Evolutionary conservation across 2,797 vertebrate genomes (phyloP), one percentile per base, ranked within the genome.

Genomic region (Schizopygopsis malacanthus): DNA sequence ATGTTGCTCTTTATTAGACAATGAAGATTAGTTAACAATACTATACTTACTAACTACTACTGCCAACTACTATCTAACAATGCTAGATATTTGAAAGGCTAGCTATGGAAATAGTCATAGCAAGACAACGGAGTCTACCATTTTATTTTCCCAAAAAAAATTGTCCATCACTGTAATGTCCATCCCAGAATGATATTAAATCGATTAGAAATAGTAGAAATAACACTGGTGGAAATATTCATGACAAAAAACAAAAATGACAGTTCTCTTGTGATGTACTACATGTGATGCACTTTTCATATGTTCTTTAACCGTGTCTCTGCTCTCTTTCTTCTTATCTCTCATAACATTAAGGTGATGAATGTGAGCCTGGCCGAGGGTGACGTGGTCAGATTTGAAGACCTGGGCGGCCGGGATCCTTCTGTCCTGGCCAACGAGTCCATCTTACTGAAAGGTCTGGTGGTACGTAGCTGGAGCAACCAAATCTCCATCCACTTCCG

Each of bases 381-480:
- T 3, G 97, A 99, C 88, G 95, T 90, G 0, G 90, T 99, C 89
- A 94, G 93, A 0, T 95, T 99, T 89, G 96, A 98, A 92, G 96
- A 96, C 2, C 28, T 94, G 0, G 97, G 95, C 0, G 94, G 95
- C 0, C 72, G 93, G 41, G 96, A 96, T 85, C 96, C 97, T 4
- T 90, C 94, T 6, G 92, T 96, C 28, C 91, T 99, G 93, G 97
- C 97, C 92, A 99, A 99, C 0, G 96, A 98, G 92, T 97, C 97
- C 85, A 97, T 98, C 92, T 94, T 99, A 86, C 94, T 97, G 90
- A 95, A 94, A 56, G 97, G 97, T 12, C 94, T 98, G 90, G 96
- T 99, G 56, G 96, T 99, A 72, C 96, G 97, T 18, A 98, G 98
- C 91, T 96, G 96, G 2, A 97, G 96, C 90, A 98, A 99, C 91